phyloP scores from a whole-genome alignment of 2,113 vertebrate species.

The Neotoma lepida region DNA sequence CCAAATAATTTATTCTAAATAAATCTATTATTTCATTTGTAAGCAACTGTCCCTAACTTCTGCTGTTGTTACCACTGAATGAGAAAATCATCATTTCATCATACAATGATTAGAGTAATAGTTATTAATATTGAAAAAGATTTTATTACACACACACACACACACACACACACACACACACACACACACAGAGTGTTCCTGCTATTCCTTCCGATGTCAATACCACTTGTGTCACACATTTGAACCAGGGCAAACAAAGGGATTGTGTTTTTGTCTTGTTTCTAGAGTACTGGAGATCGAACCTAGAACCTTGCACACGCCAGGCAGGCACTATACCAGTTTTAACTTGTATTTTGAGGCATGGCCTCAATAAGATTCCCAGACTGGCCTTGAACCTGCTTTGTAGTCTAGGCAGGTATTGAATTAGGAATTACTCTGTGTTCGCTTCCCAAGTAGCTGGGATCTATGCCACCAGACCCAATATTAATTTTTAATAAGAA shows the following conservation, averaged over 20 bases:
- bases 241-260: background rate
- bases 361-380: background rate
- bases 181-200: background rate
- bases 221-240: background rate
- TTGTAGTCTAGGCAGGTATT: background rate
- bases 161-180: background rate
- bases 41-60: background rate
- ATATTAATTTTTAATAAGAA: conserved; percentile 41
- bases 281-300: background rate
- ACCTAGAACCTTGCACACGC: background rate
- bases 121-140: conserved; percentile 49
- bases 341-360: background rate
- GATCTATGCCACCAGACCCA: background rate
- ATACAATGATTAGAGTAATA: conserved; percentile 9
- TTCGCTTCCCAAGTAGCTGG: background rate
- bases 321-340: background rate
- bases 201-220: background rate
- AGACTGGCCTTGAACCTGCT: background rate
- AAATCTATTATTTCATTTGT: conserved; percentile 38
- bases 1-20: conserved; percentile 7
- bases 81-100: conserved; percentile 31
- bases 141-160: background rate
- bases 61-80: background rate
- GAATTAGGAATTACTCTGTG: background rate
- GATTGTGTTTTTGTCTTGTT: background rate